Percentiles rank a stretch among this genome's conserved stretches.
phyloP scores from a whole-genome alignment of 2,797 vertebrate species.

The Potorous gilbertii region DNA sequence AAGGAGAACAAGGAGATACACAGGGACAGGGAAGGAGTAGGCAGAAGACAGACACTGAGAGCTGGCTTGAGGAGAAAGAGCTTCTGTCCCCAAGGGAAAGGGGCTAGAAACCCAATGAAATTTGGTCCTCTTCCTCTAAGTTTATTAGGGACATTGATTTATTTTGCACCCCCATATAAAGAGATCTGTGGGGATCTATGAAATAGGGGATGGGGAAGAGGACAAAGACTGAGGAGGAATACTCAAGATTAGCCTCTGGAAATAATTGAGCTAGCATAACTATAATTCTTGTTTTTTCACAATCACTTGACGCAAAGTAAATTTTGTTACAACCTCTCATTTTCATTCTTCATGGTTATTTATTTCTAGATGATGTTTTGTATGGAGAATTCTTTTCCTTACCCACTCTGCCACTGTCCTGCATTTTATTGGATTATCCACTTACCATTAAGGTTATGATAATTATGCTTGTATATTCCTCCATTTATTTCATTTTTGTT shows the following conservation, averaged over 20 bases:
- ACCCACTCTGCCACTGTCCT: not conserved
- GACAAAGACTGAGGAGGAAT: not conserved
- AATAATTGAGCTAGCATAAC: not conserved
- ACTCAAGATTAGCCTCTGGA: not conserved
- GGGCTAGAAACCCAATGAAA: not conserved
- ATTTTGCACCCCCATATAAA: not conserved
- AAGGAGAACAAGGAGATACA: not conserved
- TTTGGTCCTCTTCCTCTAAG: not conserved
- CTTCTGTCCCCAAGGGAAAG: not conserved
- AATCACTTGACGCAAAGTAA: not conserved
- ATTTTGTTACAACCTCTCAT: not conserved
- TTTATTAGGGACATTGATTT: not conserved
- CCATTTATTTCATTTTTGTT: not conserved
- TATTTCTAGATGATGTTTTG: not conserved
- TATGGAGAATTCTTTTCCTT: not conserved
- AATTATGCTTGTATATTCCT: not conserved
- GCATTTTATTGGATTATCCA: not conserved
- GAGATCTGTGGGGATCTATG: not conserved
- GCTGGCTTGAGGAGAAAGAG: not conserved
- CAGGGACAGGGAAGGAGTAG: not conserved
- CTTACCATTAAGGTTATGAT: not conserved
- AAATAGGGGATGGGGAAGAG: not conserved
- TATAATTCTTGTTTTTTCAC: not conserved
- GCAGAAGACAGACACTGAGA: not conserved
- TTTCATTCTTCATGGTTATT: not conserved